Percentiles rank a stretch among this genome's conserved stretches.
Conservation (phyloP, 1,140 invertebrate genomes). For the Drosophila triauraria region DNA sequence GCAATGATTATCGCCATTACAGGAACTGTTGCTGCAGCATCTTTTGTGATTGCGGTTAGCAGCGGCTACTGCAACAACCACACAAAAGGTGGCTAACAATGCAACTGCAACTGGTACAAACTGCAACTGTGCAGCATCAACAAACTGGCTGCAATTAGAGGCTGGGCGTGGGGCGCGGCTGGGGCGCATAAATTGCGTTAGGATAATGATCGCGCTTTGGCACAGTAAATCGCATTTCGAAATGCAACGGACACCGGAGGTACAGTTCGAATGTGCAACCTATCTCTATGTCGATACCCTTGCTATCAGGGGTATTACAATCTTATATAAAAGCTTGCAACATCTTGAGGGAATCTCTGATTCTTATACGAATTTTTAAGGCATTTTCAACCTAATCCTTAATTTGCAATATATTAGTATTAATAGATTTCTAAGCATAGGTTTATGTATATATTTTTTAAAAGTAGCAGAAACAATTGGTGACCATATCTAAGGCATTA, state of each 20-base stretch:
- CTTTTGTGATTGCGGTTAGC: conserved; percentile 51
- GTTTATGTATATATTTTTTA: no score
- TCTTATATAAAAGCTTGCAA: background rate
- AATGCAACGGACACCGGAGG: conserved; percentile 73
- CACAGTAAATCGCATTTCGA: conserved; percentile 80
- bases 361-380: background rate
- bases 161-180: conserved; percentile 74
- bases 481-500: background rate
- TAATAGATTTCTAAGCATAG: no score
- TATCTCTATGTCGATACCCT: conserved; percentile 19
- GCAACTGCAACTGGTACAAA: conserved; percentile 53
- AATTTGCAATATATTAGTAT: no score
- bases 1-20: conserved; percentile 77
- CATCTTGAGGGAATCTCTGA: background rate
- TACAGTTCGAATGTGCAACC: conserved; percentile 73
- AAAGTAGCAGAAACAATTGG: no score
- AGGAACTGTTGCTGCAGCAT: conserved; percentile 46
- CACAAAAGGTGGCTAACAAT: conserved; percentile 54
- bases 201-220: conserved; percentile 84
- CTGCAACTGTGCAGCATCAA: conserved; percentile 40
- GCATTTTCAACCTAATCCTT: background rate
- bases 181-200: conserved; percentile 83
- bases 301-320: background rate
- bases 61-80: conserved; percentile 34
- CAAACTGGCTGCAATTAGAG: conserved; percentile 69